These are phyloP conservation scores for Valencia hispanica DNA, from an alignment of 2,797 vertebrate species.

Conservation along the genomic window DNA sequence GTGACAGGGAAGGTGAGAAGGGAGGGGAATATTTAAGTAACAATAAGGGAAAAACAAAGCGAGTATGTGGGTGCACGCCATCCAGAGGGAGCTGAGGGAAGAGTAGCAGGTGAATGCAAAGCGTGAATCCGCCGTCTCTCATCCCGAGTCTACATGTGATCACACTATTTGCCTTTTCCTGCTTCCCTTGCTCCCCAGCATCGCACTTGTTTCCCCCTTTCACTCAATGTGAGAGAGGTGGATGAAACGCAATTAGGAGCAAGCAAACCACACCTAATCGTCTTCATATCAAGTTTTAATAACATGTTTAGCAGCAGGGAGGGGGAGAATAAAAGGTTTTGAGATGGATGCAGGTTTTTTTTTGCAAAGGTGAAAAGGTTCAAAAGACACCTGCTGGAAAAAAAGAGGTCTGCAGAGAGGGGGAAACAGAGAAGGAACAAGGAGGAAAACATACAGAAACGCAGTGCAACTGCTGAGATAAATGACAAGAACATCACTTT, in stretches of 20 bases:
- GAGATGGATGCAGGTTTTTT: conserved; percentile 1
- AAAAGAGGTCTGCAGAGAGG: conserved; percentile 15
- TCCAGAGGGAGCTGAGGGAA: conserved; percentile 26
- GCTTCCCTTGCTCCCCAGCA: conserved; percentile 38
- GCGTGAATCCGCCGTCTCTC: conserved; percentile 24
- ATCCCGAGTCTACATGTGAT: conserved; percentile 37
- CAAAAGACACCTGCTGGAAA: conserved; percentile 38
- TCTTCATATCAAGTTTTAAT: conserved; percentile 22
- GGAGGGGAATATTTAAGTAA: conserved; percentile 32
- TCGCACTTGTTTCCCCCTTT: conserved; percentile 41
- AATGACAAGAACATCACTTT: conserved; percentile 52
- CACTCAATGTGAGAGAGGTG: conserved; percentile 8
- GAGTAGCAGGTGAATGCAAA: conserved; percentile 39
- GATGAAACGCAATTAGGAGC: conserved; percentile 41
- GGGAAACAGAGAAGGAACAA: conserved; percentile 11
- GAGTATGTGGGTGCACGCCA: conserved; percentile 12
- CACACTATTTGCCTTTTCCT: conserved; percentile 58
- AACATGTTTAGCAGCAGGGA: conserved; percentile 10
- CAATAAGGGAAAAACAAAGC: conserved; percentile 11
- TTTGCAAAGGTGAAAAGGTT: conserved; percentile 43
- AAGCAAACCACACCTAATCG: conserved; percentile 31
- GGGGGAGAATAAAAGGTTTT: not conserved
- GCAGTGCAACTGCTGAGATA: conserved; percentile 66
- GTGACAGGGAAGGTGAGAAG: conserved; percentile 32
- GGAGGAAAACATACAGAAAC: conserved; percentile 36